Base-by-base conservation (phyloP, 1,140 invertebrate species). In the Philotrypesis tridentata region DNA sequence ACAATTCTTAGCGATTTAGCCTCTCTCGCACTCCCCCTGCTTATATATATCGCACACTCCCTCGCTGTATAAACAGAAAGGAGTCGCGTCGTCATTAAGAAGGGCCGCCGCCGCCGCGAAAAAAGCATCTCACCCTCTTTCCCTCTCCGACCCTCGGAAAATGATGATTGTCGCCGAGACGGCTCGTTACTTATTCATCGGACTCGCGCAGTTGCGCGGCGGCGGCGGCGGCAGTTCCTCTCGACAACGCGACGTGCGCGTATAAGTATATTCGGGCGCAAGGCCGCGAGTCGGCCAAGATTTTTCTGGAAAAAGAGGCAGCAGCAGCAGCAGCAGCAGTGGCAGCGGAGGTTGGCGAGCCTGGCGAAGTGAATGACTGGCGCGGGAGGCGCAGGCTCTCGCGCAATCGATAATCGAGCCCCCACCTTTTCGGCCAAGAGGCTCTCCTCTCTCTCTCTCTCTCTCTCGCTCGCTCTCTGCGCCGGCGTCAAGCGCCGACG, bases 351-450 rank as follows among this genome's bases (percentile, higher is more conserved):
- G 70, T 80, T 80, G 60, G 60, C 61, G 61, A 55, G 29, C 60
- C 43, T 68, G 61, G 61, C 61, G 8, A 29, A 27, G 61, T 65
- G 61, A 65, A 65, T 65, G 61, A 65, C 25, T 63, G 70, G 27
- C 65, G 72, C 75, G 68, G 70, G 67, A 48, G 40, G 23, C 48
- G 29, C 33, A 60, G 27, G 71, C 6, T 27, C 25, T 65, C 61
- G 55, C 29, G 61, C 87, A 89, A 92, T 92, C 91, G 90, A 92
- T 92, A 92, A 90, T 90, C 89, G 84, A 84, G 86, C 84, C 85
- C 84, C 84, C 80, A 84, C 82, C 80, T 82, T 83, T 78, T 37
- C 3, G 21, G 48, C 0, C 8, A 40, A n/a, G 33, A 37, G 33
- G 9, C 33, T 37, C 4, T 5, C 4, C 33, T 37, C n/a, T n/a